Base-by-base conservation (phyloP, 2,113 vertebrate genomes). In the Microcebus murinus region DNA sequence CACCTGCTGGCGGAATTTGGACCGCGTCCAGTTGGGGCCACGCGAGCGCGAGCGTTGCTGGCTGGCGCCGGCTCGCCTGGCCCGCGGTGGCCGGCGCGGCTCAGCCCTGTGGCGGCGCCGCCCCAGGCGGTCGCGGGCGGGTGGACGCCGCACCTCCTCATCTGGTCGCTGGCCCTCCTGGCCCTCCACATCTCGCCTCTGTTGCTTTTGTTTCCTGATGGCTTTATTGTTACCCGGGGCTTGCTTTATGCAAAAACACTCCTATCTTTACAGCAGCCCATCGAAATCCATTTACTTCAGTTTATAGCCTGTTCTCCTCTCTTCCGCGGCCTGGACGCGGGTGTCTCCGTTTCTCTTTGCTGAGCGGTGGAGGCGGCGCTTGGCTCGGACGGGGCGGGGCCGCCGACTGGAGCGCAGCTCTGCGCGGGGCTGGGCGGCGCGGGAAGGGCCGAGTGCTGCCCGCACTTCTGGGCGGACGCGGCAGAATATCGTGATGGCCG, bases 231-330 rank as follows among this genome's bases (percentile, higher is more conserved):
- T 77, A 57, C 13, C 81, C 7, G 55, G n/a, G 55, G 42, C 81
- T 76, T 82, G n/a, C 20, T 77, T 52, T n/a, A 39, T n/a, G n/a
- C 18, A 82, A 68, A 93, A 87, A 39, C 61, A 29, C 17, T 90
- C 23, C 52, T 36, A 9, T 68, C 93, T 86, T 74, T 36, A 27
- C 82, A 86, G 29, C 67, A 45, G 29, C 23, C 67, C 45, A 39
- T 74, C 81, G 68, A 76, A 92, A 70, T 29, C 29, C 18, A 23
- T 79, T 25, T 61, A n/a, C 31, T 73, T 67, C 48, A 55, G 17
- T n/a, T 87, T 87, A 15, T 31, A 29, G 25, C 39, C 85, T 71
- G 45, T 45, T 59, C 70, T 50, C 27, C 77, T 77, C 17, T 82
- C 48, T 87, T 82, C 80, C 36, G 39, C n/a, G 6, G 92, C 34